A percentile compares a stretch with the other conserved stretches of the same genome.
These are phyloP conservation scores for Dolichotis patagonum DNA, from an alignment of 2,113 vertebrate species.

Conservation along the genomic window DNA sequence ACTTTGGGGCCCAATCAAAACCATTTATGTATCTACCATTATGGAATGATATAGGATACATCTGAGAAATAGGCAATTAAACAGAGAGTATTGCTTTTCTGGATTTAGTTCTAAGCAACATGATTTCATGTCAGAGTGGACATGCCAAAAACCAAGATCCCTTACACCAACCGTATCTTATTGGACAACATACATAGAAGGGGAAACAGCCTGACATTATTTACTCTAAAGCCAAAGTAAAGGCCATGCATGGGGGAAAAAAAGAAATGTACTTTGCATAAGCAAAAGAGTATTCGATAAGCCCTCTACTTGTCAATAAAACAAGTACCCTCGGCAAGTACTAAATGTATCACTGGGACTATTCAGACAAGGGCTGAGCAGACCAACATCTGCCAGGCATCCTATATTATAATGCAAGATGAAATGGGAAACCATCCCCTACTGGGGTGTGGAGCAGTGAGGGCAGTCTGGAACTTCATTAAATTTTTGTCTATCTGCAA, in stretches of 20 bases:
- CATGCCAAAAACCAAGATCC: neutral
- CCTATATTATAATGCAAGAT: neutral
- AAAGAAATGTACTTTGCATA: neutral
- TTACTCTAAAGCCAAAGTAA: neutral
- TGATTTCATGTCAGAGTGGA: neutral
- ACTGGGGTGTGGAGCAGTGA: neutral
- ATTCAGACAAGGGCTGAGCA: neutral
- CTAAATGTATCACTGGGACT: neutral
- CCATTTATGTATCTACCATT: neutral
- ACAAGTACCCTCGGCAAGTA: neutral
- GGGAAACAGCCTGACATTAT: neutral
- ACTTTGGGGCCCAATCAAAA: neutral
- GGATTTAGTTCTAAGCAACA: neutral
- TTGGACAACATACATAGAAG: neutral
- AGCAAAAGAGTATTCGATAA: neutral
- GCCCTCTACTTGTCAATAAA: neutral
- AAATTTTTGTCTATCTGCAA: neutral
- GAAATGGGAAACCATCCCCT: neutral
- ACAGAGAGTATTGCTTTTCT: neutral
- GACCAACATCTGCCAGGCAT: neutral
- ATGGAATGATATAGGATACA: neutral
- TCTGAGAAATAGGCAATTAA: neutral
- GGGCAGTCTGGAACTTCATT: neutral
- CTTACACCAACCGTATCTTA: neutral
- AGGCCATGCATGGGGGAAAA: neutral